A percentile compares a stretch with the other conserved stretches of the same genome.
Conservation (phyloP, 2,113 vertebrate species). For the Fulmarus glacialis region DNA sequence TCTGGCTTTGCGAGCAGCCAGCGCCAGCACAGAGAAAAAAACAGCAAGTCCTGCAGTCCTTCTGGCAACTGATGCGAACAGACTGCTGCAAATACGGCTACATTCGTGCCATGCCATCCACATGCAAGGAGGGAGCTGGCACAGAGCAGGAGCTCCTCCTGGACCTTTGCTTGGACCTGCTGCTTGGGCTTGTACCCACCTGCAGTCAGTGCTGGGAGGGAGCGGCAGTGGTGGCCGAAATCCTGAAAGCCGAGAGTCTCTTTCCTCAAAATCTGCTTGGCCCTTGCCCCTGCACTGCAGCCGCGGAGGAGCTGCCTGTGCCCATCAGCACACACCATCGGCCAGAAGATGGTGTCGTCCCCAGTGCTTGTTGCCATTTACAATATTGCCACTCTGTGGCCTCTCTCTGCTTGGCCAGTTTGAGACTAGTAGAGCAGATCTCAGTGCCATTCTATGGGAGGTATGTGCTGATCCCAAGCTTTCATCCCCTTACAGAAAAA, state of each 20-base stretch:
- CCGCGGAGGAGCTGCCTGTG: background rate
- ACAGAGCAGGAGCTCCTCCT: background rate
- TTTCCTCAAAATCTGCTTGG: background rate
- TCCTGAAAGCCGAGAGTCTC: background rate
- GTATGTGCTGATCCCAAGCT: background rate
- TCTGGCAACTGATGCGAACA: background rate
- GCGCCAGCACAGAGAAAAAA: background rate
- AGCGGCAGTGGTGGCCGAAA: rapidly evolving
- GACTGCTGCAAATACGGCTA: background rate
- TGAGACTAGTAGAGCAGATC: background rate
- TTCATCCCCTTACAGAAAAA: background rate
- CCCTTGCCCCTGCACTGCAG: background rate
- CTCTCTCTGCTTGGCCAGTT: background rate
- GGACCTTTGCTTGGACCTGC: background rate
- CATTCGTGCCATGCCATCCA: rapidly evolving
- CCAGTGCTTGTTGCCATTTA: background rate
- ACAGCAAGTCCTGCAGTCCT: background rate
- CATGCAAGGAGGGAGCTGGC: background rate
- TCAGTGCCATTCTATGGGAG: background rate
- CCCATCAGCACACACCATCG: rapidly evolving
- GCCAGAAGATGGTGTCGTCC: background rate
- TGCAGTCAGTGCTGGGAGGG: background rate
- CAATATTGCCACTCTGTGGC: background rate
- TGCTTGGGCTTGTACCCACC: background rate
- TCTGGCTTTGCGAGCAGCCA: background rate